Conservation (phyloP, 2,113 vertebrate genomes). For the Mesocricetus auratus region DNA sequence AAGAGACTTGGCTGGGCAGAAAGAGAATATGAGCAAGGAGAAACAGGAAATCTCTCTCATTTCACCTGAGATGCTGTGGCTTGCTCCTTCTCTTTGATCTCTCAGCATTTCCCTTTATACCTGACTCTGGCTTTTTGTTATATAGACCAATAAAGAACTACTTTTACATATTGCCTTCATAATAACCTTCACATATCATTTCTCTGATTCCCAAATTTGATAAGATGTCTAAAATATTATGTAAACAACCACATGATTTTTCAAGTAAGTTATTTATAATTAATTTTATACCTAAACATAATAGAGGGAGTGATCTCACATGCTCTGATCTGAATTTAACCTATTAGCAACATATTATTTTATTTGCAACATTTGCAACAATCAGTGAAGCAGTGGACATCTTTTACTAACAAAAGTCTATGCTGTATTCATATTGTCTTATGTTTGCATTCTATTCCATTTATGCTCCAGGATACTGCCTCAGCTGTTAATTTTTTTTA, state of each 20-base stretch:
- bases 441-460: not conserved
- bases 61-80: too few species aligned
- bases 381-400: not conserved
- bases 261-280: not conserved
- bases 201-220: not conserved
- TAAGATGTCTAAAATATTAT: not conserved
- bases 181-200: too few species aligned
- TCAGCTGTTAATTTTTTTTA: accelerated
- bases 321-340: not conserved
- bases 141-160: too few species aligned
- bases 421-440: not conserved
- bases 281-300: not conserved
- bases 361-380: too few species aligned
- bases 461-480: not conserved
- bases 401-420: not conserved
- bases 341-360: not conserved
- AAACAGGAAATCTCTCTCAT: too few species aligned
- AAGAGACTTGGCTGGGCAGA: too few species aligned
- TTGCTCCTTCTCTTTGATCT: too few species aligned
- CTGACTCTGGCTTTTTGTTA: too few species aligned
- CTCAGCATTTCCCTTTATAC: too few species aligned
- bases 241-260: not conserved
- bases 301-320: not conserved
- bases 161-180: too few species aligned
- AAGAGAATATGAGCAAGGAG: too few species aligned